phyloP scores from a whole-genome alignment of 35 echinoderm and acorn worm genomes.

The Diadema setosum region DNA sequence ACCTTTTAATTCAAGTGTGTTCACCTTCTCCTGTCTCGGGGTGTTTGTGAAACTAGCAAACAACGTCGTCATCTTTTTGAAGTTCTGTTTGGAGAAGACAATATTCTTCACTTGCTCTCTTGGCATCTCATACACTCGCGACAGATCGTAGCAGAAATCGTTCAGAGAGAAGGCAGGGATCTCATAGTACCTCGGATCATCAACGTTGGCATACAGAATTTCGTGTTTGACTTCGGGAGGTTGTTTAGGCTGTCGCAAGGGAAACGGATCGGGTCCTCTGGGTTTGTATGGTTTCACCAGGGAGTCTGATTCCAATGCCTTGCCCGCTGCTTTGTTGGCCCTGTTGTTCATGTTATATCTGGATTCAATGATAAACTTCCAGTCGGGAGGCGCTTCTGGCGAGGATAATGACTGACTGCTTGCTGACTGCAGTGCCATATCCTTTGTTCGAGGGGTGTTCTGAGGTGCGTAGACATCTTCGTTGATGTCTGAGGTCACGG shows the following conservation, averaged over 20 bases:
- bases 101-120: conserved; percentile 53
- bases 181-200: conserved; percentile 54
- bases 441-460: conserved; percentile 75
- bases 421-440: background rate
- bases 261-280: conserved; percentile 84
- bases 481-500: conserved; percentile 52
- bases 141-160: conserved; percentile 56
- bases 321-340: background rate
- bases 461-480: conserved; percentile 58
- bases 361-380: conserved; percentile 70
- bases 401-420: background rate
- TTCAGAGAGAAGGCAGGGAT: conserved; percentile 76
- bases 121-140: conserved; percentile 17
- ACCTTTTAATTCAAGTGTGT: conserved; percentile 94
- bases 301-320: conserved; percentile 57
- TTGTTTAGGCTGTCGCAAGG: conserved; percentile 60
- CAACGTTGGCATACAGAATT: conserved; percentile 62
- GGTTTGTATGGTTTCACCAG: conserved; percentile 91
- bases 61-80: conserved; percentile 93
- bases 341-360: conserved; percentile 57
- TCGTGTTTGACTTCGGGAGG: conserved; percentile 72
- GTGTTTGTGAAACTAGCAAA: conserved; percentile 86
- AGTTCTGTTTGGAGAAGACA: conserved; percentile 93
- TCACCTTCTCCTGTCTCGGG: conserved; percentile 62
- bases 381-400: conserved; percentile 29